Evolutionary conservation across 1,140 invertebrate genomes (phyloP).

Genomic region (Gonatopus flavifemur): DNA sequence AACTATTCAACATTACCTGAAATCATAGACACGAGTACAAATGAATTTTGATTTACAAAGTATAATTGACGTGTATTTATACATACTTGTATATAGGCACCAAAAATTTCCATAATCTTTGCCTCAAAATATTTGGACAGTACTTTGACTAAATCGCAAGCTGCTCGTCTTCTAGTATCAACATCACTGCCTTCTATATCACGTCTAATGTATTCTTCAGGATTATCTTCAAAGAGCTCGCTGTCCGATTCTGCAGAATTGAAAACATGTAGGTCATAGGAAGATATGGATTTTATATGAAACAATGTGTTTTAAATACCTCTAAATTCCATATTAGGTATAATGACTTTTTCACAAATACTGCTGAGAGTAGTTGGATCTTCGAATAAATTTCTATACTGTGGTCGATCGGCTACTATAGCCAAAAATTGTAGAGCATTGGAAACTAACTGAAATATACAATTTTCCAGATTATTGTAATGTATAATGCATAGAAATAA

Average conservation of each 20-base stretch:
- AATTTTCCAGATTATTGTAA: slow-evolving; percentile 5
- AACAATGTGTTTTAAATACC: slow-evolving; percentile 55
- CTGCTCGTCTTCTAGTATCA: slow-evolving; percentile 90
- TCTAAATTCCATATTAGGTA: slow-evolving; percentile 97
- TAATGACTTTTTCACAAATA: slow-evolving; percentile 97
- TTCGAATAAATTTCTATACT: slow-evolving; percentile 89
- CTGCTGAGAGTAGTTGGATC: slow-evolving; percentile 81
- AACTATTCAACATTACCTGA: slow-evolving; percentile 79
- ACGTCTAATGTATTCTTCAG: slow-evolving; percentile 95
- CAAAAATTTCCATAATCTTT: slow-evolving; percentile 90
- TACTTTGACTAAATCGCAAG: slow-evolving; percentile 93
- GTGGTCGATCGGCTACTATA: slow-evolving; percentile 86
- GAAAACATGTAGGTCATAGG: slow-evolving; percentile 17
- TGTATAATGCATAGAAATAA: background rate
- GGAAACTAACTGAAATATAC: slow-evolving; percentile 77
- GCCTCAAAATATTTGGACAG: slow-evolving; percentile 87
- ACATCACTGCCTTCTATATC: slow-evolving; percentile 99
- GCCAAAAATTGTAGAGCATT: slow-evolving; percentile 95
- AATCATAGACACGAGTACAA: slow-evolving; percentile 10
- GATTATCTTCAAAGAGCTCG: slow-evolving; percentile 96
- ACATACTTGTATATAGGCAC: slow-evolving; percentile 75
- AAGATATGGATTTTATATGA: slow-evolving; percentile 1
- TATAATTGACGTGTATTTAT: slow-evolving; percentile 1
- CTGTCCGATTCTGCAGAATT: slow-evolving; percentile 78
- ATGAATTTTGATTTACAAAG: background rate